Base-by-base conservation (phyloP, 2,797 vertebrate species). In the Distichodus sexfasciatus region DNA sequence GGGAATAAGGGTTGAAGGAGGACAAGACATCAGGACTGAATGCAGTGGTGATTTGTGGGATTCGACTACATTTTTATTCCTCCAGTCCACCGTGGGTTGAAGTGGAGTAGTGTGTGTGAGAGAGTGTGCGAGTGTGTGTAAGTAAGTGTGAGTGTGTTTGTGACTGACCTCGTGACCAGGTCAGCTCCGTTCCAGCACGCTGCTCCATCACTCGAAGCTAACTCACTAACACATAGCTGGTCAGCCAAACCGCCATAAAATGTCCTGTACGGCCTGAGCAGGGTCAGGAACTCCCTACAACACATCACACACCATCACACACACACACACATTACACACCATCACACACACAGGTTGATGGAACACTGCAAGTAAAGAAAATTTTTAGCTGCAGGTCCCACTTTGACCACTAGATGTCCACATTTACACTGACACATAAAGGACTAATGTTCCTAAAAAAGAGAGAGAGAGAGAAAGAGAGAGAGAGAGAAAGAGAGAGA, bases 101-200 rank as follows among this genome's bases (percentile, higher is more conserved):
- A 6, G 57, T 17, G 36, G 5, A 23, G 24, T 1, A 2, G 33
- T 35, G 33, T 38, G 17, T 58, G 33, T 58, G 54, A 19, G 9
- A 17, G n/a, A 11, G 48, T 51, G 28, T 24, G 28, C 28, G 24
- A 14, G 24, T 28, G 24, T 50, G 24, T 14, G 47, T 28, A 12
- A 14, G 47, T 50, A 24, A 26, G 47, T 51, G 48, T 29, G 23
- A 14, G 48, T 15, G 48, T 19, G 40, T 57, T 2, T 36, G 66
- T 58, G 54, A 28, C 29, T 23, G 29, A 95, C 94, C 94, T 96
- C 84, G 85, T 89, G 0, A 91, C 85, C 0, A 92, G 15, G 31
- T 88, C 87, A 2, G 90, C 92, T 76, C 94, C 93, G 0, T 94
- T 92, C 94, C 94, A 97, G 74, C 95, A 97, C 0, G 86, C 84